Evolutionary conservation across 2,113 vertebrate species (phyloP), one percentile per base, ranked within the genome.

Genomic region (Semicossyphus pulcher): DNA sequence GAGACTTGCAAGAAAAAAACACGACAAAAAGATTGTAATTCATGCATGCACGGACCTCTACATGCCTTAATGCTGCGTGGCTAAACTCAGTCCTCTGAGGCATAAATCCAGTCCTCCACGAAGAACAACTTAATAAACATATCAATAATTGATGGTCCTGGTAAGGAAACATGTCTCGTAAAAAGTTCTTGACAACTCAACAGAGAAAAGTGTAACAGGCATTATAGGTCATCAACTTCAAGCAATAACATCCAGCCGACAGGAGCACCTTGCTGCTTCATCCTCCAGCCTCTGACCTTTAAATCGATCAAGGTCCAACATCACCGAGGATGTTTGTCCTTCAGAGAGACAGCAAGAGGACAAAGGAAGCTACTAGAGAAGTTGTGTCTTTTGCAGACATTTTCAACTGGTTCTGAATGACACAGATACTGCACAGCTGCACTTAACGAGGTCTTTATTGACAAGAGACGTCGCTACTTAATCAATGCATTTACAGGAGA

Each of bases 131-230:
- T 7, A 31, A 69, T 59, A 28, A 60, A 54, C 32, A 23, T 45
- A 60, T 47, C 14, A 47, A 54, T 56, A 42, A 66, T n/a, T 21
- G 42, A 60, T 48, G 21, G 23, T 34, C 6, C 5, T 10, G 42
- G 23, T 47, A 28, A 45, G 59, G 52, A 59, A 64, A 64, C 28
- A 45, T 52, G 28, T 69, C 29, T 14, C 41, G 45, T 47, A 39
- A 29, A 39, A 36, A 36, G 9, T 44, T 14, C 28, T 52, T 52
- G 23, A 52, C 45, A 71, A 53, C 31, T 54, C 47, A 31, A 60
- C 39, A 34, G 47, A 64, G 20, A 53, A 36, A 49, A 36, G 29
- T 34, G 7, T 15, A 45, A n/a, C 20, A 12, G 32, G 16, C 5
- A 1, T 64, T 10, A 64, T 49, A 15, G 18, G 31, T 37, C 4